Conservation (phyloP, 2,113 vertebrate species). For the Pollachius pollachius region DNA sequence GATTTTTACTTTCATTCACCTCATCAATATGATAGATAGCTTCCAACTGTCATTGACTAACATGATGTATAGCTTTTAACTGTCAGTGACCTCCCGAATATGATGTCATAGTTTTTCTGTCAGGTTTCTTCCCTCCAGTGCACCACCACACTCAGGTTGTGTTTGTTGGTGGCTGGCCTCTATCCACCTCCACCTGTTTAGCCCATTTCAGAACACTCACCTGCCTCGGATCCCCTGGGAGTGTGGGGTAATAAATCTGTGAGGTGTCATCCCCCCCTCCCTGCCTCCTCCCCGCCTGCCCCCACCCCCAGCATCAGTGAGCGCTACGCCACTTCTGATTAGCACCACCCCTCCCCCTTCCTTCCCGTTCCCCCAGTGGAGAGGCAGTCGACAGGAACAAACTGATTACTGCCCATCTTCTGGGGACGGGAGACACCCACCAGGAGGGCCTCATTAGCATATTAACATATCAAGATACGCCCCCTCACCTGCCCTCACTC, state of each 20-base stretch:
- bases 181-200: neutral
- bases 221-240: conserved; percentile 32
- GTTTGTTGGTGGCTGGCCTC: too few relatives aligned
- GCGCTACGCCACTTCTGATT: conserved; percentile 72
- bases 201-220: conserved; percentile 22
- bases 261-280: conserved; percentile 65
- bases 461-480: conserved; percentile 56
- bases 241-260: conserved; percentile 71
- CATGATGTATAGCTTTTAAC: too few relatives aligned
- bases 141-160: too few relatives aligned
- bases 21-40: too few relatives aligned
- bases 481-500: conserved; percentile 51
- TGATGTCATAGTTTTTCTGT: too few relatives aligned
- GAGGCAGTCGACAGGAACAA: conserved; percentile 76
- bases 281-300: conserved; percentile 59
- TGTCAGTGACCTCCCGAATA: too few relatives aligned
- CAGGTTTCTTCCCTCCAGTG: too few relatives aligned
- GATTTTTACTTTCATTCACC: too few relatives aligned
- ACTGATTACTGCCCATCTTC: conserved; percentile 78
- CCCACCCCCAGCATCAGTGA: conserved; percentile 47
- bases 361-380: conserved; percentile 53
- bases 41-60: too few relatives aligned
- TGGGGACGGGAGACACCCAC: conserved; percentile 72
- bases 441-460: conserved; percentile 79
- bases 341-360: conserved; percentile 60